These are phyloP conservation scores for Palythoa grandiflora DNA, from an alignment of 92 coral and sea anemone genomes.

Conservation along the genomic window DNA sequence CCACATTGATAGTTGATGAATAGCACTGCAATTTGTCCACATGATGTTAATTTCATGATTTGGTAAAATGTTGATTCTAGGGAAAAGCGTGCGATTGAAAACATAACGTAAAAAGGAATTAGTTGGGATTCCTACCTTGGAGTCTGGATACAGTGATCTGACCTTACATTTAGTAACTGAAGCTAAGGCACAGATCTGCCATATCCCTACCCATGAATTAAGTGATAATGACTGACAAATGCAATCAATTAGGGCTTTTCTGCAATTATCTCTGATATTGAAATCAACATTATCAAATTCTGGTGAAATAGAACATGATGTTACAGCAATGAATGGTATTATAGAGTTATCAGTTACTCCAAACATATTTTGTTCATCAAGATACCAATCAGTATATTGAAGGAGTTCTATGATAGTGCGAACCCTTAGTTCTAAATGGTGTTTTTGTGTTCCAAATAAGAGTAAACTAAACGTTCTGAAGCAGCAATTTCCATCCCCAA, in stretches of 20 bases:
- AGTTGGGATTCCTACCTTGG: slow-evolving; percentile 37
- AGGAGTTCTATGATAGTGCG: slow-evolving; percentile 6
- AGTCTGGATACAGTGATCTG: slow-evolving; percentile 62
- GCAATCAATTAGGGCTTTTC: slow-evolving; percentile 37
- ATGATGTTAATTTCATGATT: slow-evolving; percentile 37
- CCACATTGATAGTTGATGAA: slow-evolving; percentile 24
- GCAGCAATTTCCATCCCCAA: slow-evolving; percentile 6
- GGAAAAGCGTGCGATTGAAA: slow-evolving; percentile 54
- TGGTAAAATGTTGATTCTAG: slow-evolving; percentile 32
- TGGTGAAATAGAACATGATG: slow-evolving; percentile 42
- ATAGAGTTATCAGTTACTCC: slow-evolving; percentile 44
- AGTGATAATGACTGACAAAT: slow-evolving; percentile 28
- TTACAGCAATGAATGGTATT: slow-evolving; percentile 51
- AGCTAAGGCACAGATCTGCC: slow-evolving; percentile 65
- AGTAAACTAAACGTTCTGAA: neutral
- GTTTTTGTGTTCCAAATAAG: neutral
- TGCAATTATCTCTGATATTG: slow-evolving; percentile 32
- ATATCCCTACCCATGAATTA: slow-evolving; percentile 66
- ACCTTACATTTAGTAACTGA: slow-evolving; percentile 56
- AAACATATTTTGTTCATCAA: neutral
- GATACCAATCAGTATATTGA: slow-evolving; percentile 7
- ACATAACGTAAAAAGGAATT: slow-evolving; percentile 52
- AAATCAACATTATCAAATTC: slow-evolving; percentile 49
- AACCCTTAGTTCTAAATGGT: slow-evolving; percentile 9
- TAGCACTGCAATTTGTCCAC: slow-evolving; percentile 39